Evolutionary conservation across 2,888 invertebrate species (phyloP), one percentile per base, ranked within the genome.

Genomic region (Rhingia campestris): DNA sequence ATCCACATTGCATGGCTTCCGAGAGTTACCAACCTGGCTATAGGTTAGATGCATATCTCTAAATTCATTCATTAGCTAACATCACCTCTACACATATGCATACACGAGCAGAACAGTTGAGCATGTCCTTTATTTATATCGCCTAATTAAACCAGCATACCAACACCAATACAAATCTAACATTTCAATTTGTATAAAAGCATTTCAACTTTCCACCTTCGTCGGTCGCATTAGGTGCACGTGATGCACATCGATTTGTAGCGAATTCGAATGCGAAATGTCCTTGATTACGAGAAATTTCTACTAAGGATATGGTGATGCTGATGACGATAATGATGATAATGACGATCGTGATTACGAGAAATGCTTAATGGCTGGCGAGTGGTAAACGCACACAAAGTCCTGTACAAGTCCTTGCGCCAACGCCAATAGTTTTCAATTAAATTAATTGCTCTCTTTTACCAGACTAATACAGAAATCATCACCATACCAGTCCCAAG

Each of bases 371-470:
- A 53, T 49, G 59, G 59, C 30, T 61, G 73, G 53, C 58, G 51
- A 61, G 45, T 53, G 56, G 49, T 56, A 73, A 72, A 66, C 22
- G 69, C 49, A 80, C 45, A 49, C n/a, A 10, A 47, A 53, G 64
- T 64, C 47, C 59, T 54, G 1, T 22, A 61, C 53, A 47, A 66
- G 53, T 59, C 51, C 63, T 64, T 53, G 58, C 32, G 10, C 54
- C 63, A 35, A 53, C 74, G 58, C 64, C 79, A 74, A 74, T 74
- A 69, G 58, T 79, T 84, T 79, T 84, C 79, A 84, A 84, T 84
- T 84, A 84, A 79, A 70, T 69, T 84, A 84, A 84, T 84, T 84
- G 79, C 79, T 79, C 74, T 64, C 69, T 61, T 84, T 66, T 58
- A 79, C 69, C 69, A 69, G 74, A 82, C 77, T 77, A 77, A 82